Conservation (phyloP, 2,113 vertebrate species). For the Eubucco bourcierii region DNA sequence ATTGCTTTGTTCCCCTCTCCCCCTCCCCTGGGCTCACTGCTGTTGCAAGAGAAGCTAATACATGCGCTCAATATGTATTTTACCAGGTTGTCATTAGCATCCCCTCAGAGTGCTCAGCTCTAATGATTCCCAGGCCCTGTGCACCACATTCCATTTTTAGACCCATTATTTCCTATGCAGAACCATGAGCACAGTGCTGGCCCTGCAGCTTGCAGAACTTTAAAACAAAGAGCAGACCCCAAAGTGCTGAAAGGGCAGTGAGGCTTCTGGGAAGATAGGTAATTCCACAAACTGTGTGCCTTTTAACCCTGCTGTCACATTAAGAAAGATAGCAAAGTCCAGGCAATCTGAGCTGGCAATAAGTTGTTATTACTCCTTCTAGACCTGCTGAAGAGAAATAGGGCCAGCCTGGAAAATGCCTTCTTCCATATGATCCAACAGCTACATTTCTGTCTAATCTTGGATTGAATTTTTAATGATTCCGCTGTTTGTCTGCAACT, state of each 20-base stretch:
- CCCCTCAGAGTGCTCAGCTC: not conserved
- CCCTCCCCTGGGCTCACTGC: not conserved
- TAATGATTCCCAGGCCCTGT: slow-evolving; percentile 12
- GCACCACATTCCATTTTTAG: slow-evolving; percentile 18
- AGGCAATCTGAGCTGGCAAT: not conserved
- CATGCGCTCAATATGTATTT: not conserved
- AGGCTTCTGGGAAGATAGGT: not conserved
- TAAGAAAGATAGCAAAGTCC: not conserved
- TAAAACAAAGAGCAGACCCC: slow-evolving; percentile 3
- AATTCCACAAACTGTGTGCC: not conserved
- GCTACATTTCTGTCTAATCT: not conserved
- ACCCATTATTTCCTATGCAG: not conserved
- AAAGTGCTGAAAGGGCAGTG: not conserved
- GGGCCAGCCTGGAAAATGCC: not conserved
- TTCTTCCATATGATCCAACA: not conserved
- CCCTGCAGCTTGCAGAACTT: slow-evolving; percentile 13
- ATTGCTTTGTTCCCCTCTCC: not conserved
- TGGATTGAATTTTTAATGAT: not conserved
- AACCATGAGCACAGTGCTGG: not conserved
- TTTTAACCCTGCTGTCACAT: not conserved
- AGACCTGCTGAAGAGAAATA: not conserved
- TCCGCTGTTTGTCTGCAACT: not conserved
- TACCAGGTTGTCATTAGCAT: slow-evolving; percentile 1
- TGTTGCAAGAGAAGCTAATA: not conserved
- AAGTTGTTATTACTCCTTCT: not conserved